phyloP scores from a whole-genome alignment of 2,797 vertebrate genomes.

The Poeciliopsis infans region DNA sequence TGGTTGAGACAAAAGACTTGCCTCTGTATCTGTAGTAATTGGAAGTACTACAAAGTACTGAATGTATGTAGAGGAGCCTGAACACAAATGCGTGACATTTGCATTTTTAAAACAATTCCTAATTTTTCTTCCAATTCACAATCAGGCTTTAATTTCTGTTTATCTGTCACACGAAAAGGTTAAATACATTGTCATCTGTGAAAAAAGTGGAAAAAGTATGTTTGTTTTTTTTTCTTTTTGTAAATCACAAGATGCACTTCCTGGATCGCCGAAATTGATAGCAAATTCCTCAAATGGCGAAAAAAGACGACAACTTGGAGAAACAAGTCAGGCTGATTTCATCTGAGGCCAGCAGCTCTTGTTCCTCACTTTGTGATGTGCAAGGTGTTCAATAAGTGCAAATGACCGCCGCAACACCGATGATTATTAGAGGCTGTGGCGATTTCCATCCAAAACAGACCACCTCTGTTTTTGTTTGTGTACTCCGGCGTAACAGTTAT shows the following conservation, averaged over 20 bases:
- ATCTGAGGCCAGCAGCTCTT: not conserved
- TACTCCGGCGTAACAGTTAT: slow-evolving; percentile 50
- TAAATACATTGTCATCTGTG: not conserved
- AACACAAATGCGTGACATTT: not conserved
- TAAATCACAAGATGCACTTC: not conserved
- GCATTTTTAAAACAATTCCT: not conserved
- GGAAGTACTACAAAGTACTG: not conserved
- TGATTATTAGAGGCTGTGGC: slow-evolving; percentile 18
- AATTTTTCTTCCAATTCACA: not conserved
- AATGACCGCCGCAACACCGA: slow-evolving; percentile 9
- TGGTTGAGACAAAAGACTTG: not conserved
- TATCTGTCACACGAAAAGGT: not conserved
- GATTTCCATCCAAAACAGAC: slow-evolving; percentile 28
- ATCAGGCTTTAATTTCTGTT: not conserved
- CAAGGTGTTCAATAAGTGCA: not conserved
- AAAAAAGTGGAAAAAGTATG: not conserved
- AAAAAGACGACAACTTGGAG: not conserved
- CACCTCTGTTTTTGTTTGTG: slow-evolving; percentile 40
- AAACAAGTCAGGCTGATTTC: not conserved
- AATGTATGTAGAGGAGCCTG: not conserved
- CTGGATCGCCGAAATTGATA: not conserved
- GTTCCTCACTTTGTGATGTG: not conserved
- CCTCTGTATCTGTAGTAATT: not conserved
- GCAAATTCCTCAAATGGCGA: not conserved
- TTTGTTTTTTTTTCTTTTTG: not conserved